Conservation (phyloP, 1,140 invertebrate species). For the Brachionus calyciflorus region DNA sequence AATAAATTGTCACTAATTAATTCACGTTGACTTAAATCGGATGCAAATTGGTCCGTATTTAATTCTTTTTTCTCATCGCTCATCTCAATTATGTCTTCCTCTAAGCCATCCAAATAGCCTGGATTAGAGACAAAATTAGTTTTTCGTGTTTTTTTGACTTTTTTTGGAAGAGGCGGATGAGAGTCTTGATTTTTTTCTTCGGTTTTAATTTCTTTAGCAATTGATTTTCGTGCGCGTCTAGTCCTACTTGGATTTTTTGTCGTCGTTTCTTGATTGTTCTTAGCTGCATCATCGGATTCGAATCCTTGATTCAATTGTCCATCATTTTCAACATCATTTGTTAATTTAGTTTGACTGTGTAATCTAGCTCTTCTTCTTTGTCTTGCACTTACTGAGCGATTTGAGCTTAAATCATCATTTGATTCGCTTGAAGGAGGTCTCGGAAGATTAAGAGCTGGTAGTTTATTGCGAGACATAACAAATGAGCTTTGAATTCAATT, state of each 20-base stretch:
- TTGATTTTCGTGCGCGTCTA: neutral
- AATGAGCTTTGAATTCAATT: too few relatives aligned
- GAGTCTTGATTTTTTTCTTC: neutral
- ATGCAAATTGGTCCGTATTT: neutral
- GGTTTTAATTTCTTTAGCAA: neutral
- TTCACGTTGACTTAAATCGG: constrained; percentile 39
- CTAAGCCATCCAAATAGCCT: constrained; percentile 16
- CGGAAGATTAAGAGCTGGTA: too few relatives aligned
- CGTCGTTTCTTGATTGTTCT: neutral
- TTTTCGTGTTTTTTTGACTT: neutral
- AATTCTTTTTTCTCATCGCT: neutral
- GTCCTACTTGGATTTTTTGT: neutral
- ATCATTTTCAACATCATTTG: neutral
- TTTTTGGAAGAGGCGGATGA: neutral
- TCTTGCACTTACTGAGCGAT: neutral
- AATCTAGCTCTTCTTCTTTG: neutral
- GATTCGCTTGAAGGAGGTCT: too few relatives aligned
- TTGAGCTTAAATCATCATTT: too few relatives aligned
- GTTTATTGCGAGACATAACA: too few relatives aligned
- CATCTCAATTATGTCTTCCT: constrained; percentile 43
- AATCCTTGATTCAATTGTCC: neutral
- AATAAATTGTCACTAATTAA: neutral
- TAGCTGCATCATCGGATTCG: neutral
- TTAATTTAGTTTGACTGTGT: neutral
- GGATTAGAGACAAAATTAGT: constrained; percentile 6